These are phyloP conservation scores for Reticulitermes speratus DNA, from an alignment of 1,140 invertebrate species.

Conservation along the genomic window DNA sequence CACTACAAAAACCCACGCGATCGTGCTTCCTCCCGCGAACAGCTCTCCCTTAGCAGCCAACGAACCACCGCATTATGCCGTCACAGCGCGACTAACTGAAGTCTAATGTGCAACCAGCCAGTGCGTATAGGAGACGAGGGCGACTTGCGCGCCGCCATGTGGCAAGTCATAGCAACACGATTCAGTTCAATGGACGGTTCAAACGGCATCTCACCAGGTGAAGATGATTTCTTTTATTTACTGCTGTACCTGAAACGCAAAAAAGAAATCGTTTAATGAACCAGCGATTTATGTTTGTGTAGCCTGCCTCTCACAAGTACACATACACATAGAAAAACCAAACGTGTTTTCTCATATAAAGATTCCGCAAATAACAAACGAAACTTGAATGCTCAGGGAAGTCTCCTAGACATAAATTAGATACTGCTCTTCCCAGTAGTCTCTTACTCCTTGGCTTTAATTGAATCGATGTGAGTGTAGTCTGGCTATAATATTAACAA, in stretches of 20 bases:
- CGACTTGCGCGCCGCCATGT: background rate
- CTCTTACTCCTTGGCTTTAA: background rate
- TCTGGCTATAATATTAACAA: background rate
- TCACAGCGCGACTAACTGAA: background rate
- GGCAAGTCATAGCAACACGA: background rate
- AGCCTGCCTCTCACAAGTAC: background rate
- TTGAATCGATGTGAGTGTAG: background rate
- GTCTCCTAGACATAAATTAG: background rate
- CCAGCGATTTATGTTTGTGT: background rate
- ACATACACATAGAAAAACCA: background rate
- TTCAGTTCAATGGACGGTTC: background rate
- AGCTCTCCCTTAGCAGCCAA: background rate
- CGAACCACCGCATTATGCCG: background rate
- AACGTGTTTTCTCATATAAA: conserved; percentile 1
- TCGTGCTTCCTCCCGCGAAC: background rate
- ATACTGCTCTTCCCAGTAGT: background rate
- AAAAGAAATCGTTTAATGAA: conserved; percentile 2
- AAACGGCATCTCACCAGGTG: background rate
- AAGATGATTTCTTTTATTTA: background rate
- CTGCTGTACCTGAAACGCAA: background rate
- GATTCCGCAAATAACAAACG: background rate
- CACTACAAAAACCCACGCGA: background rate
- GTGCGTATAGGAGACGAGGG: background rate
- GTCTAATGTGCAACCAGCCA: background rate
- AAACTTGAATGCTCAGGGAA: background rate